Base-by-base conservation (phyloP, 2,113 vertebrate genomes). In the Brienomyrus brachyistius region DNA sequence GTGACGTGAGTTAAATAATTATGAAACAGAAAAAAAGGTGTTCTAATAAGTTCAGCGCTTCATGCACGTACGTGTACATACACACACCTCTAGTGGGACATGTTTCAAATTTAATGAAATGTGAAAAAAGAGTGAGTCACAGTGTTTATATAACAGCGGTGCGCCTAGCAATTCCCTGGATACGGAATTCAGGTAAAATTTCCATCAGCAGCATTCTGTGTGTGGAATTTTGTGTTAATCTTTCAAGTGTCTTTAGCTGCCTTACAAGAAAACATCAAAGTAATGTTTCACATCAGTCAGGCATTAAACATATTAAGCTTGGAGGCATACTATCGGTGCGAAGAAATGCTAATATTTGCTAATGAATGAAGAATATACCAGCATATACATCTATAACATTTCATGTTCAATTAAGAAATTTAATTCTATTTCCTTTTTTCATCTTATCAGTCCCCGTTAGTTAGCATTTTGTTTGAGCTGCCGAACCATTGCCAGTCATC, bases 211-310 rank as follows among this genome's bases (percentile, higher is more conserved):
- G 93, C 93, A 94, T 94, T 95, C 94, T 95, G 93, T 95, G 94
- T 94, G 94, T 95, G 94, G 93, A 94, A 95, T 95, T 95, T 95
- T 95, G 95, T 95, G 95, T 95, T 95, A 96, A 95, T 96, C 95
- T 95, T 90, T 95, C 93, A 94, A 93, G 94, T 92, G 91, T 93
- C 92, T 95, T 94, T 92, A 93, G 90, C 92, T 90, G 94, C 92
- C 92, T 93, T 93, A 95, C 95, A 93, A 92, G 93, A 93, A 94
- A 31, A 95, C 95, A 95, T 96, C 95, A 96, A 96, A 96, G 93
- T 90, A 93, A 91, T 91, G 93, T 94, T 95, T 94, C 94, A 93
- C 93, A 93, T 94, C 93, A 93, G 94, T 95, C 94, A 94, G 94
- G 94, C 94, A 95, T 96, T 95, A 95, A 95, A 96, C 95, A 95